phyloP scores from a whole-genome alignment of 2,797 vertebrate species.

The Lacerta viridis region DNA sequence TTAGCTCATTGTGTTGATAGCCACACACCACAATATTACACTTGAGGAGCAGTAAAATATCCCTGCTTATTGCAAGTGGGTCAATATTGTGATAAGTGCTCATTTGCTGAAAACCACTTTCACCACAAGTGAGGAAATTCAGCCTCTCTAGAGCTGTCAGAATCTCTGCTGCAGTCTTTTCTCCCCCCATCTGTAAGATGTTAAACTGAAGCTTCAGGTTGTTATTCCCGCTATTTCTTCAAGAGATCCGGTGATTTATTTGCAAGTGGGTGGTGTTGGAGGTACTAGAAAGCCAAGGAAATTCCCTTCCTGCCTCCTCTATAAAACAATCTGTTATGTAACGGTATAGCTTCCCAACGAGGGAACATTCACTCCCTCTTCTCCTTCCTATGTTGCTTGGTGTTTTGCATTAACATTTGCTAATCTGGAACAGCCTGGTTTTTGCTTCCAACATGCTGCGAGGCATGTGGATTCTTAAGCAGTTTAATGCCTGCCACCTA shows the following conservation, averaged over 20 bases:
- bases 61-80: conserved; percentile 53
- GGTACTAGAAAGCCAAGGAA: conserved; percentile 40
- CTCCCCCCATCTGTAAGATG: conserved; percentile 34
- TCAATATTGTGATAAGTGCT: conserved; percentile 54
- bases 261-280: conserved; percentile 42
- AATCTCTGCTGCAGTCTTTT: conserved; percentile 27
- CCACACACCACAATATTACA: conserved; percentile 48
- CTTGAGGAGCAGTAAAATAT: conserved; percentile 52
- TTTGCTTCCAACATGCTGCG: conserved; percentile 18
- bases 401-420: conserved; percentile 40
- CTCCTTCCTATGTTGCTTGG: conserved; percentile 27
- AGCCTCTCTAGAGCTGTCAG: conserved; percentile 41
- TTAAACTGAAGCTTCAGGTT: conserved; percentile 46
- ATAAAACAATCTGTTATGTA: conserved; percentile 46
- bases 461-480: conserved; percentile 26
- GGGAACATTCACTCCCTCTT: conserved; percentile 26
- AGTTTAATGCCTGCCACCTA: conserved; percentile 24
- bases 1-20: conserved; percentile 50
- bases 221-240: conserved; percentile 26
- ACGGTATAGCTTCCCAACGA: conserved; percentile 21
- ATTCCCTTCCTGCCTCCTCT: conserved; percentile 28
- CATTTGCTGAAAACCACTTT: conserved; percentile 53
- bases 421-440: conserved; percentile 27
- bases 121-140: conserved; percentile 49
- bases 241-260: conserved; percentile 45